phyloP scores from a whole-genome alignment of 2,113 vertebrate genomes.

The Pitta sordida region DNA sequence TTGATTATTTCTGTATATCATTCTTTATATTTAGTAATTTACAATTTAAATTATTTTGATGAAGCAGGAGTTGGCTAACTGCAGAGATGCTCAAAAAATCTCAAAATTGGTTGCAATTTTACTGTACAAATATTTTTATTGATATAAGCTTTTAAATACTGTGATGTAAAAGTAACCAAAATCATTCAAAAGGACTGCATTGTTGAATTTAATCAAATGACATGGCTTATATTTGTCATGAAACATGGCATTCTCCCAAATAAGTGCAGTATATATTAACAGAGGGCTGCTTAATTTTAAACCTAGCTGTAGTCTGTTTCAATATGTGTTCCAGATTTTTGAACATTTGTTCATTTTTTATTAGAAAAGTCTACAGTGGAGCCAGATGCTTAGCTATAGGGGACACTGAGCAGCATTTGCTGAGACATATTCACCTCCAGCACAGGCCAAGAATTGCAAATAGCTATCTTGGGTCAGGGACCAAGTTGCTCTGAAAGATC shows the following conservation, averaged over 20 bases:
- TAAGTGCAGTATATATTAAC: background rate
- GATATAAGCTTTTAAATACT: background rate
- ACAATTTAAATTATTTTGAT: background rate
- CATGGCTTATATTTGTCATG: background rate
- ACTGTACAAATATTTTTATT: background rate
- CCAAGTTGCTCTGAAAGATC: conserved; percentile 9
- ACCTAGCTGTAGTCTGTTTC: conserved; percentile 19
- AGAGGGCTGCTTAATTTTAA: background rate
- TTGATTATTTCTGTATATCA: background rate
- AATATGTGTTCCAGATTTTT: conserved; percentile 41
- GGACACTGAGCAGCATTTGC: conserved; percentile 58
- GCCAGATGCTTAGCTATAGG: conserved; percentile 49
- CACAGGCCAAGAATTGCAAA: conserved; percentile 29
- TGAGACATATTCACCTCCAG: conserved; percentile 41
- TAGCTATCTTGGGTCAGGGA: background rate
- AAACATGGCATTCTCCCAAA: background rate
- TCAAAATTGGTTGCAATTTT: background rate
- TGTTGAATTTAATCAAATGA: background rate
- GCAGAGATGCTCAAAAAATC: background rate
- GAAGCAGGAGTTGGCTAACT: background rate
- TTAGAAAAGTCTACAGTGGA: background rate
- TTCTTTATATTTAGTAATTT: background rate
- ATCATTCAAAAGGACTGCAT: background rate
- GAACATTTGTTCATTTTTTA: conserved; percentile 56
- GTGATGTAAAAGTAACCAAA: background rate